Conservation (phyloP, 1,140 invertebrate genomes). For the Leguminivora glycinivorella region DNA sequence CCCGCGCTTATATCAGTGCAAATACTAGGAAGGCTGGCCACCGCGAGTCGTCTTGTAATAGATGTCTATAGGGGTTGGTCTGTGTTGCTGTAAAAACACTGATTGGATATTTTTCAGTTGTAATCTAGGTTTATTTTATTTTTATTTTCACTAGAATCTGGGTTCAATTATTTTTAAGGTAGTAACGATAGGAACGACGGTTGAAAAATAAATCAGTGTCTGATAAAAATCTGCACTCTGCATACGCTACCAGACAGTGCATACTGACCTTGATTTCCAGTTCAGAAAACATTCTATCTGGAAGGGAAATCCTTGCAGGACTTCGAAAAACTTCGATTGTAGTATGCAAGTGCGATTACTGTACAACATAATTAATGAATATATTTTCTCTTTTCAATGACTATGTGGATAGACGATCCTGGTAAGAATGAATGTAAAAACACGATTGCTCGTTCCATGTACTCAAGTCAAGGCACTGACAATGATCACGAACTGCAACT, state of each 20-base stretch:
- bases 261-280: not conserved
- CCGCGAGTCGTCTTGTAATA: no score
- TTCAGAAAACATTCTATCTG: not conserved
- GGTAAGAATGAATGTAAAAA: conserved; percentile 60
- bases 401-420: conserved; percentile 67
- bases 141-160: not conserved
- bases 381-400: conserved; percentile 71
- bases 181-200: not conserved
- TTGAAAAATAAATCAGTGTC: not conserved
- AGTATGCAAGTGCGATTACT: not conserved
- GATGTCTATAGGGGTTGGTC: no score
- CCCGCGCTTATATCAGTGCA: no score
- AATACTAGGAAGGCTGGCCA: no score
- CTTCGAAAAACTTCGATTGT: not conserved
- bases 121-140: not conserved
- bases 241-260: not conserved
- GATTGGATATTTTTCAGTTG: not conserved
- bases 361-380: conserved; percentile 47
- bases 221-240: not conserved
- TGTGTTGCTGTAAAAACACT: conserved; percentile 7
- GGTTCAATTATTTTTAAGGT: not conserved
- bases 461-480: conserved; percentile 39
- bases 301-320: not conserved
- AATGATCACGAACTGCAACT: conserved; percentile 27
- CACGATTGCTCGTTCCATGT: conserved; percentile 39